phyloP scores from a whole-genome alignment of 1,140 invertebrate species.

The Drosophila sulfurigaster region DNA sequence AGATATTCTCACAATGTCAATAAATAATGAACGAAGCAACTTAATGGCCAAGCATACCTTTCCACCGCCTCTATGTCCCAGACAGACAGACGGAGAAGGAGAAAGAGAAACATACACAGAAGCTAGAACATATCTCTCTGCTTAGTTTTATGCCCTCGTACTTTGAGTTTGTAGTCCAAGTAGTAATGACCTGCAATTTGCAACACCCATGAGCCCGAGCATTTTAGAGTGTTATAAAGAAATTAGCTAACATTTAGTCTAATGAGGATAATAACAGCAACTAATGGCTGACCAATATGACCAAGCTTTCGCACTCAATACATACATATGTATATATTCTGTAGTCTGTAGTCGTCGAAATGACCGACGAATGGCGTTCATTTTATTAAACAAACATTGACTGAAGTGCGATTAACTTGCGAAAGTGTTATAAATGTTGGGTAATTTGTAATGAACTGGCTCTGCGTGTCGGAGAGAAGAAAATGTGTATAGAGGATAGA shows the following conservation, averaged over 20 bases:
- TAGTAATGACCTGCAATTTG: constrained; percentile 72
- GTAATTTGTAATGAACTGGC: constrained; percentile 58
- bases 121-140: constrained; percentile 3
- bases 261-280: constrained; percentile 80
- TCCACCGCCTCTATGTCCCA: neutral
- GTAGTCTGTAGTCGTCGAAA: neutral
- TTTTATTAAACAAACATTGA: constrained; percentile 79
- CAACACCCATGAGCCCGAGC: constrained; percentile 51
- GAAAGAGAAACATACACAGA: no score
- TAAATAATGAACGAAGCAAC: constrained; percentile 23
- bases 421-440: constrained; percentile 76
- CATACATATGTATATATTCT: no score
- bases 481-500: neutral
- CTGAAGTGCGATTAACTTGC: constrained; percentile 69
- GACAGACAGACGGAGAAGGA: neutral
- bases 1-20: constrained; percentile 30
- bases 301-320: neutral
- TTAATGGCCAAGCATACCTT: constrained; percentile 22
- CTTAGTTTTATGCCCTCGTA: neutral
- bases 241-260: constrained; percentile 78
- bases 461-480: neutral
- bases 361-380: constrained; percentile 22
- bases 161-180: constrained; percentile 3
- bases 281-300: constrained; percentile 55
- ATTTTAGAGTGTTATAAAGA: constrained; percentile 81